Base-by-base conservation (phyloP, 2,888 invertebrate species). In the Conistra vaccinii region DNA sequence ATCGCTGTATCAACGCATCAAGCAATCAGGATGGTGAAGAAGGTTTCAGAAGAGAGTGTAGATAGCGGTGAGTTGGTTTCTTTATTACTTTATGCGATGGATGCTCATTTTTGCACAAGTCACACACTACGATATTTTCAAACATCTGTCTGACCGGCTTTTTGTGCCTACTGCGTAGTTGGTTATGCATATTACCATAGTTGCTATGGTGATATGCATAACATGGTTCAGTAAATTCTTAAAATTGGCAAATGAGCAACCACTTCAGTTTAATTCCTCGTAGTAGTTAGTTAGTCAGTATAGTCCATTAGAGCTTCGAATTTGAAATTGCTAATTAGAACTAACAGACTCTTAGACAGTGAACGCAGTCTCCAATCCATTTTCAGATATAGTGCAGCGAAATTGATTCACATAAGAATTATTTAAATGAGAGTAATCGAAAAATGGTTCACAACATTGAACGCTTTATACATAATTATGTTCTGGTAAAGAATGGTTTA, bases 41-140 rank as follows among this genome's bases (percentile, higher is more conserved):
- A 96, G 94, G 96, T 96, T 92, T 96, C 96, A 89, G 96, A 96
- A 94, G 96, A 96, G 92, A 96, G 96, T 93, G 96, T 96, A 93
- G 96, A 96, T 92, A 96, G 96, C 91, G 96, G 96, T 96, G 90
- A 96, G 96, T 94, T 78, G 68, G 48, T 63, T 87, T 86, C 88
- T 65, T 80, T 73, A 81, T 61, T 72, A 77, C 66, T 77, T 65
- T 66, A 66, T 76, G 23, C 48, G 60, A 60, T 85, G 70, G 66
- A 51, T 80, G 70, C 73, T 79, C 79, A 81, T 83, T 78, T 78
- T 80, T 70, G 78, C 73, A 75, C 81, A 81, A 70, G 71, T 77
- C 72, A 69, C 67, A 84, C 72, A 83, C 45, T 69, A 53, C 58
- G 60, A 76, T 80, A 82, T 88, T 81, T 86, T 76, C 80, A 74